Evolutionary conservation across 2,888 invertebrate species (phyloP), one percentile per base, ranked within the genome.

Genomic region (Mechanitis mazaeus): DNA sequence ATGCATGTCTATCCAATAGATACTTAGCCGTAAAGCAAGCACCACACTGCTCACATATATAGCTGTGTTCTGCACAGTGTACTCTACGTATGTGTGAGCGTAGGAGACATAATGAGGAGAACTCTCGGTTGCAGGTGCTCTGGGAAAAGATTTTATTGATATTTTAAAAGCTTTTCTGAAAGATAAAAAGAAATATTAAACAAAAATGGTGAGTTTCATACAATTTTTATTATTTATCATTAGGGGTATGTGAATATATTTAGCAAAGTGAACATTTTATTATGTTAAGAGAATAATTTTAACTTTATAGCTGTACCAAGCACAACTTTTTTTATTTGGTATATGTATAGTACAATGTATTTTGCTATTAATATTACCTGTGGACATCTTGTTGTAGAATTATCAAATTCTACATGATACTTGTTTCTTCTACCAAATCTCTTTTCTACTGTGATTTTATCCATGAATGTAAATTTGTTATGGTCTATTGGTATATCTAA

Each of bases 71-170:
- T 0, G 73, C 67, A 53, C 71, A 75, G 55, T 77, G 77, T 1
- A 76, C 72, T 62, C 75, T 75, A 4, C 77, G 73, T 12, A 78
- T 64, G 45, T 78, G 77, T 0, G 72, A 69, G 54, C 69, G 72
- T 0, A 77, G 61, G 1, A 76, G 68, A 1, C 64, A 66, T 1
- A 55, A 33, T 28, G 68, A 63, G 31, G 69, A 45, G 58, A 77
- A 77, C 1, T 56, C 20, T 42, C 70, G 71, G 0, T 57, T 59
- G 62, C 77, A 77, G 53, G 68, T 61, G n/a, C 60, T 59, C 78
- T 76, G 65, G 63, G 61, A 60, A 38, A 46, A 53, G 12, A 11
- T 33, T 42, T 42, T 42, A 42, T 42, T 42, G 42, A 42, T 42
- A 9, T 9, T 42, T 42, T 42, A 35, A 42, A 7, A 42, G 2